These are phyloP conservation scores for Zosterops borbonicus DNA, from an alignment of 2,113 vertebrate genomes.

Conservation along the genomic window DNA sequence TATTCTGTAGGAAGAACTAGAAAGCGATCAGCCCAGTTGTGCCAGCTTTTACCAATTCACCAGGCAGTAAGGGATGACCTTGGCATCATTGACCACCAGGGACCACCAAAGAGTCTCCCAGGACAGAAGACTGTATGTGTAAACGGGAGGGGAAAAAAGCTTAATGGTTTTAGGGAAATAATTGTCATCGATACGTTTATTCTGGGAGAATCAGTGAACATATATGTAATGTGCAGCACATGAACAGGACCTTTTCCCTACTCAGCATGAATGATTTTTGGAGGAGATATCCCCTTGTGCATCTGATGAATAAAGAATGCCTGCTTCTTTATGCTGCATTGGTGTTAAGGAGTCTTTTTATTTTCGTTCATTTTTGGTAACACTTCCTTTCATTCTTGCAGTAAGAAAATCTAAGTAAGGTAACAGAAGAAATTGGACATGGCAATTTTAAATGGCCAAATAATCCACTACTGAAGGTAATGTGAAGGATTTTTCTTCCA, in stretches of 20 bases:
- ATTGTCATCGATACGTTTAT: background rate
- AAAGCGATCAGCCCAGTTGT: background rate
- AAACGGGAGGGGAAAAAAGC: background rate
- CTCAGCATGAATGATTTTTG: background rate
- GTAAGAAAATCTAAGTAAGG: background rate
- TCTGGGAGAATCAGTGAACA: background rate
- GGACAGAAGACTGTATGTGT: background rate
- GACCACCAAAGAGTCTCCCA: background rate
- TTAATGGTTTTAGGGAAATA: background rate
- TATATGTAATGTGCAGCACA: rapidly evolving
- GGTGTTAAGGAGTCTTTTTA: background rate
- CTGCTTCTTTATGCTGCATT: background rate
- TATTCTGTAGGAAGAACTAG: background rate
- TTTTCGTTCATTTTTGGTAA: background rate
- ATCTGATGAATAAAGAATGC: background rate
- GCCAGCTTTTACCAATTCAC: background rate
- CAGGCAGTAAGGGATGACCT: too few relatives aligned
- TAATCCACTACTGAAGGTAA: background rate
- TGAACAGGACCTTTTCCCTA: background rate
- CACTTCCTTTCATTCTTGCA: background rate
- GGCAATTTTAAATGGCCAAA: background rate
- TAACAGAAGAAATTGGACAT: background rate
- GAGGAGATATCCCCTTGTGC: background rate
- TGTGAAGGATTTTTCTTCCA: background rate
- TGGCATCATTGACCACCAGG: background rate